These are phyloP conservation scores for Cephus sareptanus DNA, from an alignment of 2,888 invertebrate species.

Conservation along the genomic window DNA sequence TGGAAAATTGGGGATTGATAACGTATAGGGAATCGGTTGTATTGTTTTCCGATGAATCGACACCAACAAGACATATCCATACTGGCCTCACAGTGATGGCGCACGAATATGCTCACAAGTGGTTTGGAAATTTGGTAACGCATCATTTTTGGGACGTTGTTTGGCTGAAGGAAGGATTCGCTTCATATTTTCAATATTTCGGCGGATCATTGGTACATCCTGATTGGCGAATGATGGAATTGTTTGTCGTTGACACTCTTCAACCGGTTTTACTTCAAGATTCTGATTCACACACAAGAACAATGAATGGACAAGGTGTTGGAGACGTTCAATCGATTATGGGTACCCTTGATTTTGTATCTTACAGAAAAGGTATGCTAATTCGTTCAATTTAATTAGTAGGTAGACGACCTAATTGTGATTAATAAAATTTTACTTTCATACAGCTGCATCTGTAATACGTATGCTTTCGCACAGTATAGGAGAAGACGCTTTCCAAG, in stretches of 20 bases:
- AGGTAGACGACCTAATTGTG: background rate
- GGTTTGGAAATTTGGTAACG: conserved; percentile 66
- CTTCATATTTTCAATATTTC: conserved; percentile 68
- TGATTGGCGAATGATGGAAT: conserved; percentile 64
- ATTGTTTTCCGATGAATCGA: conserved; percentile 26
- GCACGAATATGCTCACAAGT: conserved; percentile 70
- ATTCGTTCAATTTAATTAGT: background rate
- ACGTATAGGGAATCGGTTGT: conserved; percentile 71
- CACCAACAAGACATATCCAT: conserved; percentile 29
- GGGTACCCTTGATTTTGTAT: conserved; percentile 71
- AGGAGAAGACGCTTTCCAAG: conserved; percentile 69
- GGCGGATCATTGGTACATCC: conserved; percentile 45
- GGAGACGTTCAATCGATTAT: conserved; percentile 68
- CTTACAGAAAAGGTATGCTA: conserved; percentile 72
- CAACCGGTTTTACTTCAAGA: conserved; percentile 61
- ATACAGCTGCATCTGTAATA: conserved; percentile 64
- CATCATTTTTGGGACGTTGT: conserved; percentile 61
- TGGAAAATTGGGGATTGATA: conserved; percentile 95
- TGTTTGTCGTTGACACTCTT: conserved; percentile 63
- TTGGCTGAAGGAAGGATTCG: conserved; percentile 68
- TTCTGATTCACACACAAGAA: conserved; percentile 66
- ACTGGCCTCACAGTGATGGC: conserved; percentile 55
- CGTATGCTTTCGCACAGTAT: conserved; percentile 71
- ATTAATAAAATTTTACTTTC: background rate
- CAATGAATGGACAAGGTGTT: conserved; percentile 69